These are phyloP conservation scores for Poeciliopsis turrubarensis DNA, from an alignment of 2,113 vertebrate genomes.

Conservation along the genomic window DNA sequence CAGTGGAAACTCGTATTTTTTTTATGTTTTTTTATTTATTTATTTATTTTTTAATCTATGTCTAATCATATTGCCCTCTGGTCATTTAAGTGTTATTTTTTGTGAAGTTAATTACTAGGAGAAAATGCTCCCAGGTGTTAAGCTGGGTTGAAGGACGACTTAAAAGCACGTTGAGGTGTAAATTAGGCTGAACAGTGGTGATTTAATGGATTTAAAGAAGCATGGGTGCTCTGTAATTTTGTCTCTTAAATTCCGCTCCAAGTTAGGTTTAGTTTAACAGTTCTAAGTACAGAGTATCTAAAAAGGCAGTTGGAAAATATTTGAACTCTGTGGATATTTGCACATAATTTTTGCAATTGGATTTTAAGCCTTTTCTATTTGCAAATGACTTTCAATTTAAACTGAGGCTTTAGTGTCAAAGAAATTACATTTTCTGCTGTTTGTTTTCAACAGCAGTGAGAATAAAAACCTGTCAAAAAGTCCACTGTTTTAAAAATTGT, in stretches of 20 bases:
- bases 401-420: not conserved
- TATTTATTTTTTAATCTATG: not conserved
- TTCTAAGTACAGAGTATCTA: not conserved
- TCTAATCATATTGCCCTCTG: not conserved
- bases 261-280: constrained; percentile 8
- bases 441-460: not conserved
- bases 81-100: constrained; percentile 40
- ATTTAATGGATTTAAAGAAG: constrained; percentile 30
- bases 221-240: constrained; percentile 44
- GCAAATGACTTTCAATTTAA: not conserved
- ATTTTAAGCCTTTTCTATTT: not conserved
- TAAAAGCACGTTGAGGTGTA: constrained; percentile 19
- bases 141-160: constrained; percentile 16
- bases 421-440: not conserved
- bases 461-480: not conserved
- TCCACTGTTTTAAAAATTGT: not conserved
- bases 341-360: not conserved
- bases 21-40: not conserved
- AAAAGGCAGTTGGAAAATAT: not conserved
- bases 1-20: not conserved
- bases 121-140: constrained; percentile 55
- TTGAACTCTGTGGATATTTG: not conserved
- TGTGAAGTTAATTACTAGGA: constrained; percentile 44
- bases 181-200: constrained; percentile 33
- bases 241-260: constrained; percentile 17